A percentile compares a stretch with the other conserved stretches of the same genome.
Conservation (phyloP, 2,113 vertebrate species). For the Corythaeola cristata region DNA sequence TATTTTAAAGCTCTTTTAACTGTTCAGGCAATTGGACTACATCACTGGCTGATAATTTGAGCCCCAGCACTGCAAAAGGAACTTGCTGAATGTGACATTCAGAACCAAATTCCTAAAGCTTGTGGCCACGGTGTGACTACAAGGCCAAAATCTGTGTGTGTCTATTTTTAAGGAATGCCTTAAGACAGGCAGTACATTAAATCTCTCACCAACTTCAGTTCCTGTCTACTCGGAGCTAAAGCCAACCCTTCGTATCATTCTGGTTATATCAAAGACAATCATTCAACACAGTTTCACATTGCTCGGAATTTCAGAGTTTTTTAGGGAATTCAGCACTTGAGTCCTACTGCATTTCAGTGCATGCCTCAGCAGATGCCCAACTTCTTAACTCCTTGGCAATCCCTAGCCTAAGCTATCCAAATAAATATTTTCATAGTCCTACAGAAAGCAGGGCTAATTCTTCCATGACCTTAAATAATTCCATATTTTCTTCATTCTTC, state of each 20-base stretch:
- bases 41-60: background rate
- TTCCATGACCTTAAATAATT: background rate
- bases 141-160: background rate
- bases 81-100: background rate
- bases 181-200: background rate
- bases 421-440: background rate
- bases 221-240: background rate
- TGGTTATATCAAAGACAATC: background rate
- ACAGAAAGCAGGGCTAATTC: background rate
- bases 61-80: background rate
- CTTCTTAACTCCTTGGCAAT: background rate
- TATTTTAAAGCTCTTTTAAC: slow-evolving; percentile 35
- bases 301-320: background rate
- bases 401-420: background rate
- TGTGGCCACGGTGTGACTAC: background rate
- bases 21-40: slow-evolving; percentile 4
- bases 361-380: background rate
- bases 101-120: background rate
- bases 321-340: background rate
- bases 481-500: background rate
- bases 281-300: background rate
- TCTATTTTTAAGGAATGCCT: background rate
- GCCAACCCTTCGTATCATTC: background rate
- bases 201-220: background rate
- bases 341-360: background rate